Evolutionary conservation across 2,113 vertebrate genomes (phyloP), one percentile per base, ranked within the genome.

Genomic region (Melanostigma gelatinosum): DNA sequence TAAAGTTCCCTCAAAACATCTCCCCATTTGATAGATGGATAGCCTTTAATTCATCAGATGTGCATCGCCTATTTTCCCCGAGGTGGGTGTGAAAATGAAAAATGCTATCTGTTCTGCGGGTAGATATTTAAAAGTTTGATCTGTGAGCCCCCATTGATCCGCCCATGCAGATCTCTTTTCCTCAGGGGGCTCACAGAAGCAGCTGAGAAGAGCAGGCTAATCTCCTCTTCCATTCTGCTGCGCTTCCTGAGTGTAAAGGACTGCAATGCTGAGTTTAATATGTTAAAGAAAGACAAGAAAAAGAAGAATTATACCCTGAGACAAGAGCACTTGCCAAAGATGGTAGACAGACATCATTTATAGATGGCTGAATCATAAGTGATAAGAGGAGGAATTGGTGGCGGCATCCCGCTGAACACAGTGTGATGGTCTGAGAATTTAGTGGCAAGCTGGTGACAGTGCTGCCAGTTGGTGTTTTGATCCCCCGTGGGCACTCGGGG

Each of bases 381-480:
- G 57, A 79, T 67, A 64, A 63, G 54, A 81, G 67, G 62, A 67
- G 64, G 67, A 9, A 69, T 84, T 11, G 74, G 46, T 72, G 66
- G 48, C 6, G 8, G 74, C 10, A 54, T 78, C 75, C 55, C 15
- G 60, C 75, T 50, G 72, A 88, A 82, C 77, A 75, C 70, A 42
- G 60, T 72, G 79, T 69, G 70, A 66, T 63, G 74, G 73, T 75
- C 75, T 62, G 83, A 83, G 74, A 86, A 72, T 88, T 85, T 64
- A 69, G 72, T 80, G 54, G 79, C 84, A 91, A 79, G 86, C 88
- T 84, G 88, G 75, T 87, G 86, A 77, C 75, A 50, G 71, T 57
- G 79, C 74, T 58, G 78, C 74, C 90, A 90, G 89, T 90, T 92
- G 88, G 90, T 88, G 63, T 82, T 86, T 67, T 91, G 82, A 92